Conservation (phyloP, 2,113 vertebrate genomes). For the Alligator sinensis region DNA sequence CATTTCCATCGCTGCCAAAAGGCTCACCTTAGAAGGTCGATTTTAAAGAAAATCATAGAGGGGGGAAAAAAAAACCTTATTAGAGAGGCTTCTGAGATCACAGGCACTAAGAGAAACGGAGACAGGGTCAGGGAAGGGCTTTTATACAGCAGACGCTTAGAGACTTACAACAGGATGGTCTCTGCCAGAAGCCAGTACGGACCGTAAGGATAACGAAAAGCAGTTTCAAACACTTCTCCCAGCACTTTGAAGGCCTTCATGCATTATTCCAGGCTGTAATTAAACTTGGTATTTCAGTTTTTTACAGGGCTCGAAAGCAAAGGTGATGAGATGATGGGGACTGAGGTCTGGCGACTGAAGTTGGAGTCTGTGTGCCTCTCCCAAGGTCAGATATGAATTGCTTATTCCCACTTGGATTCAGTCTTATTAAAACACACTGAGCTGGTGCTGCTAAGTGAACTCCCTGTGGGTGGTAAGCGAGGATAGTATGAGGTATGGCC, state of each 20-base stretch:
- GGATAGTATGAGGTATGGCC: background rate
- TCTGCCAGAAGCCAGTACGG: background rate
- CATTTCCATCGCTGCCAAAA: background rate
- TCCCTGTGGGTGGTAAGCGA: background rate
- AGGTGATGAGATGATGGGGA: background rate
- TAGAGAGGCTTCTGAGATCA: background rate
- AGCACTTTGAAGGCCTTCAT: background rate
- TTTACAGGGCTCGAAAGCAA: background rate
- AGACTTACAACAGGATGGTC: background rate
- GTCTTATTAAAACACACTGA: background rate
- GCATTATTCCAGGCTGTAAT: background rate
- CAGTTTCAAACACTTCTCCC: background rate
- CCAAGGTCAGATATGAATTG: background rate
- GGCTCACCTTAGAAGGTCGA: too few relatives aligned
- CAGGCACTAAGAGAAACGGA: background rate
- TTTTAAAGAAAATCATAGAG: too few relatives aligned
- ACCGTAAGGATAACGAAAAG: background rate
- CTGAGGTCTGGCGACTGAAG: background rate
- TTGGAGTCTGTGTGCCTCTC: background rate
- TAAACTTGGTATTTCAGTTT: background rate
- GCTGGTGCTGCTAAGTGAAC: background rate
- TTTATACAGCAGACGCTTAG: background rate
- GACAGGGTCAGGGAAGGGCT: background rate
- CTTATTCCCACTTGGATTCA: background rate
- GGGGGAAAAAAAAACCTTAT: background rate